phyloP scores from a whole-genome alignment of 2,113 vertebrate species.

The Lepisosteus osseus region DNA sequence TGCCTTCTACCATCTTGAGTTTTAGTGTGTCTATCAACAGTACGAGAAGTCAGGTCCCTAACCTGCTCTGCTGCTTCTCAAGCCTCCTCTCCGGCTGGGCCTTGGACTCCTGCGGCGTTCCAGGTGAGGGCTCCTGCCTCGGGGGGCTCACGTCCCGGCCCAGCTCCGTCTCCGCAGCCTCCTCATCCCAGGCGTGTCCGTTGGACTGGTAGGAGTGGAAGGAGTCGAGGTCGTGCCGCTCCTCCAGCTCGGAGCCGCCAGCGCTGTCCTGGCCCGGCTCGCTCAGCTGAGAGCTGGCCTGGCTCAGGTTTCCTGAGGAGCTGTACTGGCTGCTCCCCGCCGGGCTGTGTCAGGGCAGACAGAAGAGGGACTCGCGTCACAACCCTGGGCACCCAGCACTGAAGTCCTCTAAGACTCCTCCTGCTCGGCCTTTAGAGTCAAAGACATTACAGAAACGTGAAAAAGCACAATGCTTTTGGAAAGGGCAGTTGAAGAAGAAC shows the following conservation, averaged over 20 bases:
- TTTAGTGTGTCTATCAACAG: too few species aligned
- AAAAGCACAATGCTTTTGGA: too few species aligned
- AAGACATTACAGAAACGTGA: too few species aligned
- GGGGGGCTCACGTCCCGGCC: constrained; percentile 21
- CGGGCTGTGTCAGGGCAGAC: constrained; percentile 69
- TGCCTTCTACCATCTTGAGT: too few species aligned
- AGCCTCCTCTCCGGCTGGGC: constrained; percentile 37
- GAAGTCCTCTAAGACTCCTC: too few species aligned
- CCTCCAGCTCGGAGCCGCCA: constrained; percentile 73
- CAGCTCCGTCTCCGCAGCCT: constrained; percentile 40
- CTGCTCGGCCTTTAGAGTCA: too few species aligned
- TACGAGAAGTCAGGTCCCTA: neutral
- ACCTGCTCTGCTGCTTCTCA: constrained; percentile 31
- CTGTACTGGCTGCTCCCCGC: constrained; percentile 86
- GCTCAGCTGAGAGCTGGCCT: constrained; percentile 87
- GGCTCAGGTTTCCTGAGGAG: constrained; percentile 93
- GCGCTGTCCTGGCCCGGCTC: constrained; percentile 82
- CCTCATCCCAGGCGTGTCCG: constrained; percentile 49
- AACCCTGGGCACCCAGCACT: neutral
- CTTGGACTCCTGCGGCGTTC: constrained; percentile 21
- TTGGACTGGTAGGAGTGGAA: constrained; percentile 69
- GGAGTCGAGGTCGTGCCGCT: constrained; percentile 61
- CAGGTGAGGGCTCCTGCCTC: constrained; percentile 33
- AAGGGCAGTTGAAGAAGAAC: too few species aligned
- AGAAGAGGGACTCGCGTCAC: neutral